Percentiles rank a stretch among this genome's conserved stretches.
Conservation (phyloP, 2,113 vertebrate genomes). For the Onychorhynchus coronatus region DNA sequence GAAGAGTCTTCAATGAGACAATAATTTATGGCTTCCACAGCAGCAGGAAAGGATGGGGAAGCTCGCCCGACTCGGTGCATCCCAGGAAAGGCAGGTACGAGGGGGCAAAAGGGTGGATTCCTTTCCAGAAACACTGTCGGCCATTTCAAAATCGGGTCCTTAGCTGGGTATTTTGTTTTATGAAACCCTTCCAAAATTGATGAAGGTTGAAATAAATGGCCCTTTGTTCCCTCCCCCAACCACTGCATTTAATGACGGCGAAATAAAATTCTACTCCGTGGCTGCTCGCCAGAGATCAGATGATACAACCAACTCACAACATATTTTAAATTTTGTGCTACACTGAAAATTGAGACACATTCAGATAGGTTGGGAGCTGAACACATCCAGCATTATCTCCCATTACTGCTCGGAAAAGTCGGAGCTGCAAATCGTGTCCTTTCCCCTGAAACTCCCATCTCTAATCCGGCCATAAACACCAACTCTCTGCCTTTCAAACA, state of each 20-base stretch:
- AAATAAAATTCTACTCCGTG: neutral
- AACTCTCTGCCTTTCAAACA: conserved; percentile 15
- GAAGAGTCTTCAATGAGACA: conserved; percentile 67
- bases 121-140: neutral
- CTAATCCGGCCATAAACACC: neutral
- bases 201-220: conserved; percentile 8
- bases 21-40: conserved; percentile 55
- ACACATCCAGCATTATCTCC: neutral
- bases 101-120: neutral
- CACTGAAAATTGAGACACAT: neutral
- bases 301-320: neutral
- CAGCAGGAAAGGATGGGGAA: neutral
- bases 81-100: neutral
- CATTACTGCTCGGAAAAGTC: accelerated
- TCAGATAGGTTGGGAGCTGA: neutral
- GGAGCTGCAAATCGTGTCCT: neutral
- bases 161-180: neutral
- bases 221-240: neutral
- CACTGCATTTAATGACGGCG: neutral
- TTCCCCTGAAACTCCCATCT: neutral
- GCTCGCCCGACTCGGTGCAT: neutral
- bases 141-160: neutral
- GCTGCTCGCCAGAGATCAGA: neutral
- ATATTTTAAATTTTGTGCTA: neutral
- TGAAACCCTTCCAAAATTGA: neutral